Evolutionary conservation across 2,888 invertebrate species (phyloP).

Genomic region (Nudaria mundana): DNA sequence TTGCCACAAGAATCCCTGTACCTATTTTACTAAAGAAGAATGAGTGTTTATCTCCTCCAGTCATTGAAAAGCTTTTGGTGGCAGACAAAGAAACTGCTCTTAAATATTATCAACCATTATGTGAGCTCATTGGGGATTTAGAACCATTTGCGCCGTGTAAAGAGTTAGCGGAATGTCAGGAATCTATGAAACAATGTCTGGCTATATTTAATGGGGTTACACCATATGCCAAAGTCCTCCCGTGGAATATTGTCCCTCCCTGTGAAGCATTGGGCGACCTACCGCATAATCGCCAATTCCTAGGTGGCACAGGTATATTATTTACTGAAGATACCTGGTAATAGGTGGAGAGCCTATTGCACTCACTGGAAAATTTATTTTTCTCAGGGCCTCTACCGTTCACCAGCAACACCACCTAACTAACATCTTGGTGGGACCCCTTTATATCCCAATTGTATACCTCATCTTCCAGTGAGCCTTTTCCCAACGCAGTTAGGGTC

Average conservation of each 20-base stretch:
- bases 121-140: constrained; percentile 54
- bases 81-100: constrained; percentile 67
- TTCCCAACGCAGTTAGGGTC: too few species aligned
- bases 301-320: not conserved
- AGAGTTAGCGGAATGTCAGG: constrained; percentile 78
- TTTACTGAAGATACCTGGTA: not conserved
- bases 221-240: constrained; percentile 40
- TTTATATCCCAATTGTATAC: too few species aligned
- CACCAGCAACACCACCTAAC: too few species aligned
- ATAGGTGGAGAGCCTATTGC: too few species aligned
- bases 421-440: too few species aligned
- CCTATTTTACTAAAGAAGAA: constrained; percentile 40
- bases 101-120: constrained; percentile 52
- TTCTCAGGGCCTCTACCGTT: too few species aligned
- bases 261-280: constrained; percentile 1
- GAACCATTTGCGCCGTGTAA: constrained; percentile 69
- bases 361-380: too few species aligned
- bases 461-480: too few species aligned
- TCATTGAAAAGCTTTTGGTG: constrained; percentile 63
- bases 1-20: constrained; percentile 43
- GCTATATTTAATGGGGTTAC: constrained; percentile 56
- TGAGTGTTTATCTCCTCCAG: constrained; percentile 42
- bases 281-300: not conserved
- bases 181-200: constrained; percentile 83
- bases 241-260: constrained; percentile 46